phyloP scores from a whole-genome alignment of 2,888 invertebrate species.

The Lycaena phlaeas region DNA sequence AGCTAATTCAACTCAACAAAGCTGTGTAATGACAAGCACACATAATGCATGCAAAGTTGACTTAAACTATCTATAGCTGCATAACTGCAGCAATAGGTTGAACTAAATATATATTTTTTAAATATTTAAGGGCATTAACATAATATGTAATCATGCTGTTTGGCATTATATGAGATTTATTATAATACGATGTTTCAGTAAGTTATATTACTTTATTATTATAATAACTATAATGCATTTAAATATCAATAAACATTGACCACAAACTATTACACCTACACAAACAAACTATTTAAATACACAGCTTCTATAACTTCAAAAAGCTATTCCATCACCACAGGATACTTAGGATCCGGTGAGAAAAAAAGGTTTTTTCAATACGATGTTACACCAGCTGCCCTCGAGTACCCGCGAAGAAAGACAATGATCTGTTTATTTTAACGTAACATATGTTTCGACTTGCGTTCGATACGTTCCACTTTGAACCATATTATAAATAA shows the following conservation, averaged over 20 bases:
- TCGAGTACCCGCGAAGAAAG: slow-evolving; percentile 23
- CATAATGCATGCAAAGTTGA: no score
- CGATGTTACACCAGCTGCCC: slow-evolving; percentile 31
- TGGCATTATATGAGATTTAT: no score
- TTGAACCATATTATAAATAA: slow-evolving; percentile 11
- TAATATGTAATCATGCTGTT: no score
- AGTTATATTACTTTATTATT: background rate
- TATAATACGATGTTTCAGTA: no score
- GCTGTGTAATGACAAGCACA: no score
- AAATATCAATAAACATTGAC: slow-evolving; percentile 6
- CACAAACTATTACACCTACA: background rate
- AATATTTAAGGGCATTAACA: no score
- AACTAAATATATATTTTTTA: no score
- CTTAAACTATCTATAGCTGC: no score
- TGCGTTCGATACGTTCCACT: slow-evolving; percentile 19
- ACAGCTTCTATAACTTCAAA: slow-evolving; percentile 20
- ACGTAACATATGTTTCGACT: slow-evolving; percentile 23
- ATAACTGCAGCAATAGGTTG: no score
- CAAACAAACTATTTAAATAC: slow-evolving; percentile 16
- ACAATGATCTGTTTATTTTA: slow-evolving; percentile 45
- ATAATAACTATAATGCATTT: background rate
- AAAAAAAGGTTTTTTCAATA: slow-evolving; percentile 20
- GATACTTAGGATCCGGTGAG: slow-evolving; percentile 18
- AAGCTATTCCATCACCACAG: slow-evolving; percentile 22
- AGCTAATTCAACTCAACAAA: no score